Base-by-base conservation (phyloP, 2,113 vertebrate species). In the Megaleporinus macrocephalus region DNA sequence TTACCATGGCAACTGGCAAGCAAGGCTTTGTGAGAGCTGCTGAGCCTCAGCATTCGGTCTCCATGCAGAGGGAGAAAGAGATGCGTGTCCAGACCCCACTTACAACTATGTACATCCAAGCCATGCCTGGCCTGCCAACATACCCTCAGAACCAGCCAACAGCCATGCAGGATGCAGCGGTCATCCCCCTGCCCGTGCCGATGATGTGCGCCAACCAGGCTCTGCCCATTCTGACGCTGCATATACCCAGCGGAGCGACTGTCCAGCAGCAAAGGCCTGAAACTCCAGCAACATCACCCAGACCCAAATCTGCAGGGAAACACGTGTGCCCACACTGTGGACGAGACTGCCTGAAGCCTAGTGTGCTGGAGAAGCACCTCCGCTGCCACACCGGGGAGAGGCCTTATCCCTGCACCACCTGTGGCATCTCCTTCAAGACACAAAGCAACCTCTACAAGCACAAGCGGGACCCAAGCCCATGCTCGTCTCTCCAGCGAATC, bases 381-480 rank as follows among this genome's bases (percentile, higher is more conserved):
- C 96, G 98, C 41, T 99, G 97, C 24, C 98, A 99, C 93, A 99
- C 98, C 0, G 98, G 98, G 0, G 98, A 98, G 88, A 92, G 98
- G 81, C 98, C 98, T 6, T 99, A 97, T 66, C 97, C 97, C 0
- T 99, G 98, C 61, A 89, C 90, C 79, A 95, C 93, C 0, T 99
- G 98, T 15, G 95, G 97, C 51, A 94, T 98, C 20, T 97, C 97
- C 7, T 99, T 99, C 73, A 99, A 99, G 93, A 99, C 98, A 29
- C 97, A 99, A 92, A 99, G 98, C 91, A 99, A 99, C 90, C 87
- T 99, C 69, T 99, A 99, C 63, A 99, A 99, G 86, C 98, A 99
- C 87, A 93, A 95, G 78, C 94, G 97, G n/a, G 5, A 98, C 97
- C 0, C 98, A 98, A 91, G 97, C 97, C 0, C 98, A 99, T 0